Evolutionary conservation across 2,113 vertebrate genomes (phyloP).

Genomic region (Dasypus novemcinctus): DNA sequence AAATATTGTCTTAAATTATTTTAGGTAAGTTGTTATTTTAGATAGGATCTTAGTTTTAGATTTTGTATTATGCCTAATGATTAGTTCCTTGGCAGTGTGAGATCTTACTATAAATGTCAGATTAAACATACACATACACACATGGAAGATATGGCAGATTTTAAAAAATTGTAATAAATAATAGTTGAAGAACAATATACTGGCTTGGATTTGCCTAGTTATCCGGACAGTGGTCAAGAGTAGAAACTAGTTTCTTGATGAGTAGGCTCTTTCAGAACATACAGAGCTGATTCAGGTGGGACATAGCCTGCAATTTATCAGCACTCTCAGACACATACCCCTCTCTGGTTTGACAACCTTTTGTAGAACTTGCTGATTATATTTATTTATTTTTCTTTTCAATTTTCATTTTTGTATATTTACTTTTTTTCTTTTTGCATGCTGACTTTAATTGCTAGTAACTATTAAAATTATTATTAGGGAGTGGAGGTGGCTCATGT

Average conservation of each 20-base stretch:
- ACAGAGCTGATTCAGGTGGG: conserved; percentile 27
- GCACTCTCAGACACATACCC: neutral
- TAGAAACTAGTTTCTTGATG: conserved; percentile 53
- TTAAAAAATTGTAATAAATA: conserved; percentile 51
- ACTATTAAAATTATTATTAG: conserved; percentile 32
- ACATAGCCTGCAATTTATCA: conserved; percentile 33
- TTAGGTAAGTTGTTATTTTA: conserved; percentile 47
- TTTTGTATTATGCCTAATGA: conserved; percentile 49
- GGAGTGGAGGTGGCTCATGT: too few species aligned
- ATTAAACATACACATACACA: neutral
- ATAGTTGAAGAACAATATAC: conserved; percentile 42
- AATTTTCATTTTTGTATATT: too few species aligned
- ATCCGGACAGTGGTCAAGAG: neutral
- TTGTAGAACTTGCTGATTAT: conserved; percentile 23
- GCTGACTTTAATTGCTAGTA: conserved; percentile 42
- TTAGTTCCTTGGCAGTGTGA: conserved; percentile 54
- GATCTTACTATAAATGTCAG: conserved; percentile 6
- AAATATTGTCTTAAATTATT: conserved; percentile 48
- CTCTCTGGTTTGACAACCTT: neutral
- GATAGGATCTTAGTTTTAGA: neutral
- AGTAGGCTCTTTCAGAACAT: conserved; percentile 18
- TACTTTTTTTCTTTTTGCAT: neutral
- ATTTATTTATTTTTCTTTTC: neutral
- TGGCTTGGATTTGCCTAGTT: conserved; percentile 32
- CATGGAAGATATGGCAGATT: neutral